These are phyloP conservation scores for Gari tellinella DNA, from an alignment of 2,888 invertebrate genomes.

Conservation along the genomic window DNA sequence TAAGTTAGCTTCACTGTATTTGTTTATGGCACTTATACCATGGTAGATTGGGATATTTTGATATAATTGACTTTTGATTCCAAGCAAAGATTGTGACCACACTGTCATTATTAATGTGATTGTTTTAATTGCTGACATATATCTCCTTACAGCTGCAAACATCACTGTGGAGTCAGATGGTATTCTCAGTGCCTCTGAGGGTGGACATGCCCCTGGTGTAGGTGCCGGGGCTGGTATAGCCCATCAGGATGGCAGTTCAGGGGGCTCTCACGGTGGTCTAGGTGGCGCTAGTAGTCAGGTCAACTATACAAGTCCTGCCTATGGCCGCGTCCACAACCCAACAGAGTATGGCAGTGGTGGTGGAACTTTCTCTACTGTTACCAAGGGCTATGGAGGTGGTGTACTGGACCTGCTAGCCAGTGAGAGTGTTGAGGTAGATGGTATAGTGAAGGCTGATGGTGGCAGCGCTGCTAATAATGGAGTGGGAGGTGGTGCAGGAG, in stretches of 20 bases:
- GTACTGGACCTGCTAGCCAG: slow-evolving; percentile 59
- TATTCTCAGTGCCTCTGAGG: slow-evolving; percentile 60
- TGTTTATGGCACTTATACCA: no score
- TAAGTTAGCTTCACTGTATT: no score
- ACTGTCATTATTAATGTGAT: neutral
- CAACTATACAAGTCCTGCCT: slow-evolving; percentile 47
- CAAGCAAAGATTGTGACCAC: no score
- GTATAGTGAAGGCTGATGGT: slow-evolving; percentile 65
- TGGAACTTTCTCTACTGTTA: slow-evolving; percentile 16
- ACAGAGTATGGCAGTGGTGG: slow-evolving; percentile 71
- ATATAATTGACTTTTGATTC: no score
- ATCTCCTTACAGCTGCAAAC: slow-evolving; percentile 64
- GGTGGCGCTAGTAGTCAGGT: slow-evolving; percentile 65
- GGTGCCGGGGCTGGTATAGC: slow-evolving; percentile 63
- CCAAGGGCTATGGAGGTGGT: slow-evolving; percentile 68
- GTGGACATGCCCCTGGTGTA: slow-evolving; percentile 57
- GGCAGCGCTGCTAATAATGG: slow-evolving; percentile 45
- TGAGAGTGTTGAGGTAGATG: slow-evolving; percentile 68
- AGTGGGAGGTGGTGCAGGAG: slow-evolving; percentile 73
- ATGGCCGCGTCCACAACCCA: slow-evolving; percentile 59
- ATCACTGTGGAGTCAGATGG: slow-evolving; percentile 73
- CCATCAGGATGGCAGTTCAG: slow-evolving; percentile 58
- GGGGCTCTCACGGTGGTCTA: slow-evolving; percentile 73
- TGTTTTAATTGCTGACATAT: neutral
- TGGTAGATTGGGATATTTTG: no score